Conservation (phyloP, 2,113 vertebrate genomes). For the Eonycteris spelaea region DNA sequence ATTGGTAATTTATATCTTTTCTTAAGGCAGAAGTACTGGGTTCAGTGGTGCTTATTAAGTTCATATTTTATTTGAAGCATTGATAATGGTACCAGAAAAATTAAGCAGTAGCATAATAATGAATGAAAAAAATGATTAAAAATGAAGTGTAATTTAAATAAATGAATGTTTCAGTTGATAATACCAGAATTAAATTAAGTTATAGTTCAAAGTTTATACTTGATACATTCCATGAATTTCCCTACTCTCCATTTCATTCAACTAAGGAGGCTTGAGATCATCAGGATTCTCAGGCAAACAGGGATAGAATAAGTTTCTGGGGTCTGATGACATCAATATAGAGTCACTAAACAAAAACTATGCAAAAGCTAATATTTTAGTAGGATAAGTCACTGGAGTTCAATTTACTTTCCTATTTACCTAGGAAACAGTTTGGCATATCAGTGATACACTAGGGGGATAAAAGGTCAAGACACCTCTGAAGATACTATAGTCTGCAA, state of each 20-base stretch:
- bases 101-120: neutral
- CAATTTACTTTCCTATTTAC: constrained; percentile 54
- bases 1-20: neutral
- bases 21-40: neutral
- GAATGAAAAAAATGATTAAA: neutral
- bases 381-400: constrained; percentile 18
- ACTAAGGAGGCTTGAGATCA: neutral
- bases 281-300: neutral
- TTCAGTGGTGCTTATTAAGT: neutral
- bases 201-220: neutral
- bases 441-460: constrained; percentile 41
- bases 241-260: neutral
- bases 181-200: neutral
- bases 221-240: neutral
- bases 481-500: constrained; percentile 42
- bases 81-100: neutral
- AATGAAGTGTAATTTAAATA: too few species aligned
- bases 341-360: constrained; percentile 6
- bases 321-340: neutral
- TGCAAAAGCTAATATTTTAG: constrained; percentile 41
- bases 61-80: neutral
- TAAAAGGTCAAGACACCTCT: constrained; percentile 50
- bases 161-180: neutral
- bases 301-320: neutral
- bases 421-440: constrained; percentile 49